Percentiles rank a stretch among this genome's conserved stretches.
These are phyloP conservation scores for Cetoscarus ocellatus DNA, from an alignment of 2,797 vertebrate species.

Conservation along the genomic window DNA sequence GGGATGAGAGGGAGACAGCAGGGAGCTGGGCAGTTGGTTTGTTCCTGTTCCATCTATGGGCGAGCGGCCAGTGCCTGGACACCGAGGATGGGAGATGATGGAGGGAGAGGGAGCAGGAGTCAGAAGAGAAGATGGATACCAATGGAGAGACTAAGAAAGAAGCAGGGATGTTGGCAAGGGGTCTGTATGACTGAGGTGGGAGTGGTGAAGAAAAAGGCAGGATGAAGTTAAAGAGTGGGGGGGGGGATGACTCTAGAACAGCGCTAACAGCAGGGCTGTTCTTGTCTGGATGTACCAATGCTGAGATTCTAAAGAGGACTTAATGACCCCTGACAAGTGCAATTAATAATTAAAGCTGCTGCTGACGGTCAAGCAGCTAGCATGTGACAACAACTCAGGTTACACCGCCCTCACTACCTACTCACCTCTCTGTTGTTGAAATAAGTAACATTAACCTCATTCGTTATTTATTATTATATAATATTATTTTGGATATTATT, in stretches of 20 bases:
- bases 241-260: conserved; percentile 34
- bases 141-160: conserved; percentile 20
- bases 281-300: conserved; percentile 87
- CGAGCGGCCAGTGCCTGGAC: conserved; percentile 71
- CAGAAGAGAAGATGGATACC: conserved; percentile 35
- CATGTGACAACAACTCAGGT: conserved; percentile 86
- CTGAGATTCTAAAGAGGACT: conserved; percentile 90
- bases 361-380: conserved; percentile 83
- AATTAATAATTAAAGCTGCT: conserved; percentile 93
- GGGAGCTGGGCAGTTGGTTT: conserved; percentile 73
- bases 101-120: conserved; percentile 45
- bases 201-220: background rate
- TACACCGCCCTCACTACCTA: conserved; percentile 45
- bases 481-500: no score
- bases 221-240: background rate
- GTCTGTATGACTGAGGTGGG: conserved; percentile 3
- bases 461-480: no score
- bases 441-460: no score
- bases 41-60: conserved; percentile 77
- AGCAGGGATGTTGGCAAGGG: conserved; percentile 7
- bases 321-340: conserved; percentile 91
- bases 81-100: conserved; percentile 60
- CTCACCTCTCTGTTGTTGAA: conserved; percentile 4
- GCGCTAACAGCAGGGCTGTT: conserved; percentile 43
- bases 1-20: conserved; percentile 77